Evolutionary conservation across 2,797 vertebrate species (phyloP).

Genomic region (Australoheros facetus): DNA sequence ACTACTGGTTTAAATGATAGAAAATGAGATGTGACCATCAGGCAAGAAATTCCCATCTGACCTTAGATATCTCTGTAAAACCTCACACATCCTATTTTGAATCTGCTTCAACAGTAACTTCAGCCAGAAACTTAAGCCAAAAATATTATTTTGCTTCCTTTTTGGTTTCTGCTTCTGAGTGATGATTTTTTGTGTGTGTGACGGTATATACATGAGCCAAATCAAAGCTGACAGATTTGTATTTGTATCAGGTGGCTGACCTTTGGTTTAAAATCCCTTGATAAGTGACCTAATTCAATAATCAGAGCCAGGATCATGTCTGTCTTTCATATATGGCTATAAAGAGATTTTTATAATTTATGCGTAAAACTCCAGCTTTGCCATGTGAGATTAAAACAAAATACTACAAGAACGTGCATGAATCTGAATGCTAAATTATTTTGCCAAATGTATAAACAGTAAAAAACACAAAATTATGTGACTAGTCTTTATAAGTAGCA

Average conservation of each 20-base stretch:
- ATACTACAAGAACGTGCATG: background rate
- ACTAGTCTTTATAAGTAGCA: too few relatives aligned
- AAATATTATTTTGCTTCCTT: slow-evolving; percentile 20
- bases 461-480: too few relatives aligned
- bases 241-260: slow-evolving; percentile 32
- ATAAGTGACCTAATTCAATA: background rate
- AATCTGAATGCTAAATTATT: background rate
- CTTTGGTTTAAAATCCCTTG: slow-evolving; percentile 22
- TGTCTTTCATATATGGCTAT: slow-evolving; percentile 15
- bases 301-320: slow-evolving; percentile 28
- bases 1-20: background rate
- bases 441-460: too few relatives aligned
- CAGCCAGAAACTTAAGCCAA: slow-evolving; percentile 18
- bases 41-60: background rate
- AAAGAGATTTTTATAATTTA: background rate
- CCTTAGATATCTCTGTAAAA: background rate
- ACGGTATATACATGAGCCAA: slow-evolving; percentile 12
- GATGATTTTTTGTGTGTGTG: background rate
- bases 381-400: background rate
- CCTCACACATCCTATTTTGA: slow-evolving; percentile 4
- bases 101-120: slow-evolving; percentile 3
- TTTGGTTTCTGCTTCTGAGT: slow-evolving; percentile 10
- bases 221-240: slow-evolving; percentile 30
- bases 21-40: background rate
- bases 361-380: background rate